Conservation (phyloP, 2,797 vertebrate genomes). For the Lutjanus argentimaculatus region DNA sequence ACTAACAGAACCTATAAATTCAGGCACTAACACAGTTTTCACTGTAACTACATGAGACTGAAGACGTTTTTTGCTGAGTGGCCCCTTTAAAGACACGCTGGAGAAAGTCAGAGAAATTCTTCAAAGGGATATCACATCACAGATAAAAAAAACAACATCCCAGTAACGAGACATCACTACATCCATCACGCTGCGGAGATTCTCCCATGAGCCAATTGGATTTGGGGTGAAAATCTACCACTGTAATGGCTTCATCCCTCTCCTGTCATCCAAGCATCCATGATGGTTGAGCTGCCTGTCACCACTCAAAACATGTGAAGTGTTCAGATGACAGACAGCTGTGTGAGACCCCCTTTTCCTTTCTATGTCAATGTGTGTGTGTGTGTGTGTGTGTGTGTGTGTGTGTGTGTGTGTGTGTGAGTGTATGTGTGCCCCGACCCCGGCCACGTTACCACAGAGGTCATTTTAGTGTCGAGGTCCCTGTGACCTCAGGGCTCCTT, state of each 20-base stretch:
- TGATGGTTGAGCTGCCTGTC: conserved; percentile 38
- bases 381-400: conserved; percentile 20
- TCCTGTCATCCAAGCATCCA: conserved; percentile 53
- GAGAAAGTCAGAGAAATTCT: conserved; percentile 1
- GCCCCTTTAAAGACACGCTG: not conserved
- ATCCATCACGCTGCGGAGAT: conserved; percentile 47
- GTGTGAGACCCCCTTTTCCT: conserved; percentile 27
- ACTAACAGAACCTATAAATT: not conserved
- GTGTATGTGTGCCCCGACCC: conserved; percentile 13
- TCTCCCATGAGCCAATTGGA: conserved; percentile 57
- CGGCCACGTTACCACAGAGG: conserved; percentile 37
- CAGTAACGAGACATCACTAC: conserved; percentile 31
- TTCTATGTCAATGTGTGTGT: conserved; percentile 23
- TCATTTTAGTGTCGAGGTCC: conserved; percentile 55
- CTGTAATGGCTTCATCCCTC: conserved; percentile 56
- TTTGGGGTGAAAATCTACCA: conserved; percentile 39
- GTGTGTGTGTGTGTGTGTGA: conserved; percentile 12
- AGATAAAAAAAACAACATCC: conserved; percentile 35
- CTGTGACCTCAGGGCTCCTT: conserved; percentile 49
- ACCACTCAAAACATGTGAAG: conserved; percentile 34
- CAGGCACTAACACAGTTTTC: not conserved
- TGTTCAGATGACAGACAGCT: conserved; percentile 56
- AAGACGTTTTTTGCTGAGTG: not conserved
- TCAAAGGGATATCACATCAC: conserved; percentile 33
- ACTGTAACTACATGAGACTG: not conserved